Evolutionary conservation across 2,113 vertebrate species (phyloP), one percentile per base, ranked within the genome.

Genomic region (Thalassarche chlororhynchos): DNA sequence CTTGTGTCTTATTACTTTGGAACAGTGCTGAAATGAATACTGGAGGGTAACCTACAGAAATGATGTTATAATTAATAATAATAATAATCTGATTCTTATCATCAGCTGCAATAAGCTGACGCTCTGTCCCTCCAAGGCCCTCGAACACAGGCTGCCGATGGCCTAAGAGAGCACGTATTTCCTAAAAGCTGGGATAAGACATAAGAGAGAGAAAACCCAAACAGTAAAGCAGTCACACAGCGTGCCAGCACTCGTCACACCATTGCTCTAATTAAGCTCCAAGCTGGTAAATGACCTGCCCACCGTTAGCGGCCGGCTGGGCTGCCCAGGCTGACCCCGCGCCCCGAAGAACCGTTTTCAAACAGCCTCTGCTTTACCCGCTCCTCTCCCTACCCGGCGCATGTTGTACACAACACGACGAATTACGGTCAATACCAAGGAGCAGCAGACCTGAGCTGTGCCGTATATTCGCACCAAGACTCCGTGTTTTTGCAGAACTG

Each of bases 401-500:
- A 3, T 1, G 0, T 17, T 2, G 2, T 7, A 31, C 17, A 6
- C n/a, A 40, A 26, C 12, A 49, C 5, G 3, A 17, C 3, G 0
- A 40, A 20, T 34, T 25, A 25, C 4, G 0, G 34, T 20, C 29
- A 2, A 6, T 10, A 18, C 14, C 36, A 14, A 47, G 34, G 34
- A 52, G 66, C 49, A 47, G 44, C 12, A 21, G 12, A 17, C 19
- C 44, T 14, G 51, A 40, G 68, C 15, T 3, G 12, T 16, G 49
- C 42, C 17, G 23, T 6, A 13, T 4, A n/a, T 55, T 40, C 1
- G 0, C 57, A 14, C 57, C 15, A 14, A 40, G 34, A 34, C 49
- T 9, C 7, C 1, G 20, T 2, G 36, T 1, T 54, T 89, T 8
- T 49, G 38, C 38, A 64, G 81, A 19, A 5, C 34, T 36, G 55